Conservation (phyloP, 2,888 invertebrate species). For the Imbricaverruca yamaguchii region DNA sequence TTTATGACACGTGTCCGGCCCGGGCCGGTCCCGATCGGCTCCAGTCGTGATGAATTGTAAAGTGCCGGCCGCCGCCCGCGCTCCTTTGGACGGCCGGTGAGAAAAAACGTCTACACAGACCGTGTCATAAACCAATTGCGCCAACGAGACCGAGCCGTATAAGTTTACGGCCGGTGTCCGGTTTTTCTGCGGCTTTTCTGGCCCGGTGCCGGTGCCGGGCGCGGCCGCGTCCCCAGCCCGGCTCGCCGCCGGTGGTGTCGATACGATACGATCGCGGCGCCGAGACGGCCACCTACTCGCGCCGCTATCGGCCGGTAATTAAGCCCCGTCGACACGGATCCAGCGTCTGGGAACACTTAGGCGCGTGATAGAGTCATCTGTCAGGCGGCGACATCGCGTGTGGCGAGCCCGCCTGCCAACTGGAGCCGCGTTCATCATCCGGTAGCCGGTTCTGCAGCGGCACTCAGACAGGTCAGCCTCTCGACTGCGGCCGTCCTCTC, state of each 20-base stretch:
- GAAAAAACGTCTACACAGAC: not conserved
- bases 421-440: not conserved
- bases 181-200: not conserved
- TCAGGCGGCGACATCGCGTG: not conserved
- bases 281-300: not conserved
- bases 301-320: not conserved
- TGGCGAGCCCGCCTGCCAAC: not conserved
- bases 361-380: constrained; percentile 8
- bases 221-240: not conserved
- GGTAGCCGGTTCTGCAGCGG: not conserved
- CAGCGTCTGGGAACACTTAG: not conserved
- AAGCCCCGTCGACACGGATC: not conserved
- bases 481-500: too few relatives aligned
- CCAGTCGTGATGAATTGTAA: constrained; percentile 18
- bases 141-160: not conserved
- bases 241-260: not conserved
- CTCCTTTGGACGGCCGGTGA: not conserved
- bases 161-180: not conserved
- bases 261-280: not conserved
- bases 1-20: not conserved
- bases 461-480: too few relatives aligned
- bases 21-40: not conserved
- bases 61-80: not conserved
- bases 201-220: not conserved
- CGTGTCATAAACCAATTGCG: constrained; percentile 20